These are phyloP conservation scores for Matsumurasca onukii DNA, from an alignment of 1,140 invertebrate genomes.

Conservation along the genomic window DNA sequence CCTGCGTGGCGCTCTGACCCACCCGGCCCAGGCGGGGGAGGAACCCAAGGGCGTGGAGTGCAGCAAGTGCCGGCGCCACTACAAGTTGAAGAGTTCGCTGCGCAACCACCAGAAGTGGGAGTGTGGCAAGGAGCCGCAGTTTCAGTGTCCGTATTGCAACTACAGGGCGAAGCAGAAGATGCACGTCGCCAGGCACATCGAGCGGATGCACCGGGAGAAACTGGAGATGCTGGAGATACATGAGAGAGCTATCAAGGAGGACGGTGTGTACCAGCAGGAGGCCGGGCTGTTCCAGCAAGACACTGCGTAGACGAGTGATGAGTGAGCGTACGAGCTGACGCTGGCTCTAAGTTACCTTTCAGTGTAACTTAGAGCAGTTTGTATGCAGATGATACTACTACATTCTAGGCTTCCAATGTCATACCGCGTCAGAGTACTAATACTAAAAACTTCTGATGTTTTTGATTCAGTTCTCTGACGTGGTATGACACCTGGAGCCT, in stretches of 20 bases:
- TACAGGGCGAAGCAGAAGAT: constrained; percentile 82
- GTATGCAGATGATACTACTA: too few relatives aligned
- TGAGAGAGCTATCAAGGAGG: constrained; percentile 15
- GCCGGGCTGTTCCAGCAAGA: not conserved
- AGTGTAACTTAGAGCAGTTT: too few relatives aligned
- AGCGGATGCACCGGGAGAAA: constrained; percentile 78
- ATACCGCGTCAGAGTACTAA: too few relatives aligned
- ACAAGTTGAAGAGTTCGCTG: constrained; percentile 81
- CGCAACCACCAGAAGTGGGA: constrained; percentile 87
- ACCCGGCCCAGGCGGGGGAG: not conserved
- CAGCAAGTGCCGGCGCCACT: constrained; percentile 74
- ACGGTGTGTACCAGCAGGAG: not conserved
- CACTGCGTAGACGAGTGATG: too few relatives aligned
- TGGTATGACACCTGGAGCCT: too few relatives aligned
- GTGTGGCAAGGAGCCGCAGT: constrained; percentile 81
- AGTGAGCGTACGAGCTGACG: too few relatives aligned
- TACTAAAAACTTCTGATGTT: too few relatives aligned
- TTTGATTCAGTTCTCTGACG: too few relatives aligned
- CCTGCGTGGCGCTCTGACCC: constrained; percentile 29
- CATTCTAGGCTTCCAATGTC: too few relatives aligned
- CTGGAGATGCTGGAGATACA: constrained; percentile 39
- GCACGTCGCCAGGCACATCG: constrained; percentile 75
- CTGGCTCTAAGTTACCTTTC: too few relatives aligned
- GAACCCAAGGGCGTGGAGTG: constrained; percentile 57
- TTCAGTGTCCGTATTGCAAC: constrained; percentile 78